Conservation (phyloP, 2,113 vertebrate species). For the Leucopsar rothschildi region DNA sequence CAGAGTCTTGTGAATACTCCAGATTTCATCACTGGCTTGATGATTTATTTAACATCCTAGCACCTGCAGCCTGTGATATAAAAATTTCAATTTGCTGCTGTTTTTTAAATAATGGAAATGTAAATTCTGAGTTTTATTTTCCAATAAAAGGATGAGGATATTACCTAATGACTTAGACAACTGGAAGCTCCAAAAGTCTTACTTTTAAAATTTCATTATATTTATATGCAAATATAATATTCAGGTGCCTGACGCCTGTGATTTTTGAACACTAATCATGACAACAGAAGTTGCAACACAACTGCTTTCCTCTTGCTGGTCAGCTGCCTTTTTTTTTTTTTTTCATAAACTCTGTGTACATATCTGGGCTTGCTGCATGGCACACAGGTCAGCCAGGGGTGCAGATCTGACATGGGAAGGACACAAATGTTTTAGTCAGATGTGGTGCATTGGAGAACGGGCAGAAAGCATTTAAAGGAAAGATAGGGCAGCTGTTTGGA, state of each 20-base stretch:
- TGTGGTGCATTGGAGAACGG: not conserved
- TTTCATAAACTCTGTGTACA: not conserved
- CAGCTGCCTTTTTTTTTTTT: not conserved
- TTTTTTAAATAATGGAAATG: not conserved
- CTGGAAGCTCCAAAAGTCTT: not conserved
- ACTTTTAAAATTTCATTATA: not conserved
- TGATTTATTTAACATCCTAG: slow-evolving; percentile 18
- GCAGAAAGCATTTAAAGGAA: not conserved
- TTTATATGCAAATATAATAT: not conserved
- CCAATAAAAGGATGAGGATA: not conserved
- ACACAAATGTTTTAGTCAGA: not conserved
- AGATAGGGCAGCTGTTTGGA: not conserved
- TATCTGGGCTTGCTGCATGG: not conserved
- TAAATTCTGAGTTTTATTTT: not conserved
- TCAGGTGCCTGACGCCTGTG: not conserved
- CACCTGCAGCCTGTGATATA: not conserved
- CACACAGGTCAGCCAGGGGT: not conserved
- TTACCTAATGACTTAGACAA: not conserved
- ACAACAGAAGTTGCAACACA: not conserved
- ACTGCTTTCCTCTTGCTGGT: not conserved
- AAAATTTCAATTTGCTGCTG: not conserved
- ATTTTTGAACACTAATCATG: not conserved
- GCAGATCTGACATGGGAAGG: not conserved
- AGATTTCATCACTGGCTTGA: not conserved
- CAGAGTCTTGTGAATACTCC: not conserved